Evolutionary conservation across 2,797 vertebrate species (phyloP), one percentile per base, ranked within the genome.

Genomic region (Pithecia hirsuta): DNA sequence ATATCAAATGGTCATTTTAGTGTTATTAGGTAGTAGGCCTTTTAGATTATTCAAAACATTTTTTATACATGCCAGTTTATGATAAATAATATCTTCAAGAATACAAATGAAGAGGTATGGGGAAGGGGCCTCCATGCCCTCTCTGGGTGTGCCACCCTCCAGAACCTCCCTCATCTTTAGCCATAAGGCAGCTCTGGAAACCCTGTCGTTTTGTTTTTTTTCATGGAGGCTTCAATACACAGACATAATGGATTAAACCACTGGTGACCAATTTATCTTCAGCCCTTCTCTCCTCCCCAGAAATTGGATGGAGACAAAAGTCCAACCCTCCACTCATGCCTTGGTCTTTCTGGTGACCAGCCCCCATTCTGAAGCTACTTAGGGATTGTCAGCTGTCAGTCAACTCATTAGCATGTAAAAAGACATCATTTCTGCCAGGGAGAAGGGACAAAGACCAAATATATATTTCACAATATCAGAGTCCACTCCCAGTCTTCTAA

Each of bases 41-140:
- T 84, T 90, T n/a, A 86, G 75, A 88, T 92, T 79, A 93, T 44
- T 72, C 41, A 74, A 90, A 93, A 22, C 80, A 78, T 81, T 82
- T 92, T 48, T 39, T n/a, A 39, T 39, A n/a, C 4, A 15, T 81
- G 52, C 50, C 8, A 48, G n/a, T 55, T 80, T 55, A 55, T 26
- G n/a, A 26, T 50, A 55, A 55, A 80, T 36, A n/a, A 39, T 50
- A 50, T 50, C 48, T 22, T n/a, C 33, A 78, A 78, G 46, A 11
- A 79, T 36, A 39, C 50, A 39, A 52, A 80, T 1, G 12, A 80
- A 80, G n/a, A 39, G 79, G 7, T 36, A 81, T 39, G 50, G 50
- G 78, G 22, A 55, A 55, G 13, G n/a, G 50, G 30, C 46, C 15
- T 15, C n/a, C 50, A 55, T 39, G 50, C 20, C 22, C 13, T 55